A percentile compares a stretch with the other conserved stretches of the same genome.
These are phyloP conservation scores for Argya squamiceps DNA, from an alignment of 2,797 vertebrate species.

Conservation along the genomic window DNA sequence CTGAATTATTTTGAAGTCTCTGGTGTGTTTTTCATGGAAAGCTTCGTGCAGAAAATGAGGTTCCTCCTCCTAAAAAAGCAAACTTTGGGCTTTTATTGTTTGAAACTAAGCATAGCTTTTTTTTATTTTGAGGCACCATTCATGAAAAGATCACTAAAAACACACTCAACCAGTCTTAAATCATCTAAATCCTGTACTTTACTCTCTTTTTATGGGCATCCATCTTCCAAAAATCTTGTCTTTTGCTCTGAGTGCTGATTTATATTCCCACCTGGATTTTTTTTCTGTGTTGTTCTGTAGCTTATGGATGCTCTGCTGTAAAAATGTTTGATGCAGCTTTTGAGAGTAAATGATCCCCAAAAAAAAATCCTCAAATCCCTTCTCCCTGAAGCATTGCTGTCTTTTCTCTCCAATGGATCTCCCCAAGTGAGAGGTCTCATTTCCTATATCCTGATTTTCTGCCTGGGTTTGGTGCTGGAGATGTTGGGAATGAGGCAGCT, in stretches of 20 bases:
- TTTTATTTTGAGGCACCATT: not conserved
- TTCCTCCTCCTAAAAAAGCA: not conserved
- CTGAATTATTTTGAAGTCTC: not conserved
- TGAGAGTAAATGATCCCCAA: not conserved
- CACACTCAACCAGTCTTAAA: not conserved
- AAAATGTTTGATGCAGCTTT: not conserved
- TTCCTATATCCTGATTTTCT: not conserved
- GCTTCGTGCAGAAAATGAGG: not conserved
- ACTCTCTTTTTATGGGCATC: not conserved
- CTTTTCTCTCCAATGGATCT: not conserved
- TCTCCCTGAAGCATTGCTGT: not conserved
- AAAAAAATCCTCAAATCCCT: not conserved
- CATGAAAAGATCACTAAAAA: not conserved
- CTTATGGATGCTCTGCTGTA: not conserved
- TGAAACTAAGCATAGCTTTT: not conserved
- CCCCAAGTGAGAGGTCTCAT: not conserved
- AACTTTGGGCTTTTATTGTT: not conserved
- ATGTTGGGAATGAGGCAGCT: not conserved
- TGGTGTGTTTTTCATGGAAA: constrained; percentile 6
- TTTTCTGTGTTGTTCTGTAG: not conserved
- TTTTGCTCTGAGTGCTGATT: constrained; percentile 9
- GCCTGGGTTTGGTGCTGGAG: not conserved
- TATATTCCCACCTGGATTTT: not conserved
- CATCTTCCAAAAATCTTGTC: not conserved
- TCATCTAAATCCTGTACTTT: not conserved